Base-by-base conservation (phyloP, 2,113 vertebrate genomes). In the Rhea americana region DNA sequence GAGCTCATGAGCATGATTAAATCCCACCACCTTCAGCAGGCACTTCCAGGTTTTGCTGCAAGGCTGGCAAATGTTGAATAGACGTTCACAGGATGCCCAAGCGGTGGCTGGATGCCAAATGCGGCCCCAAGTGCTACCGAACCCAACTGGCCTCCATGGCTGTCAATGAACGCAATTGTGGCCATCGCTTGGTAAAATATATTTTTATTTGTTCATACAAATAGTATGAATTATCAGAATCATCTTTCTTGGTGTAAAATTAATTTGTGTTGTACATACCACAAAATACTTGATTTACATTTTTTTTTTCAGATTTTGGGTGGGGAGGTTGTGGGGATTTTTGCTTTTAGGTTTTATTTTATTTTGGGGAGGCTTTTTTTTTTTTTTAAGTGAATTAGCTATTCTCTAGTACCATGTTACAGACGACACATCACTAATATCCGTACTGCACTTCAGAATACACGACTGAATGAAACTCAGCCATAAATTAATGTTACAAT, bases 201-300 rank as follows among this genome's bases (percentile, higher is more conserved):
- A 99, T 97, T 99, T 99, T 96, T 99, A 99, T 99, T 99, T 99
- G 96, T 98, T 98, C 98, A 99, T 99, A 99, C 98, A 99, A 99
- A 99, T 98, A 97, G 98, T 98, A 99, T 99, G 98, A 99, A 99
- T 99, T 98, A 98, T 97, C 98, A 99, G 98, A 98, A 98, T 98
- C 98, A 97, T 98, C 96, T 97, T 98, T 97, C 97, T 98, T 95
- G 97, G 97, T 99, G 99, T 99, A 99, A 99, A 99, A 99, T 99
- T 99, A 98, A 98, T 98, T 96, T 98, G 98, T 98, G 98, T 99
- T 98, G 98, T 98, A 98, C 97, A 98, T 99, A 99, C 98, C 98
- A 99, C 98, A 99, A 99, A 99, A 99, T 99, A 99, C 94, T 98
- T 95, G 53, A 97, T 98, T 98, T 98, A 98, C 93, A 96, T 59